Evolutionary conservation across 2,797 vertebrate species (phyloP).

Genomic region (Selene dorsalis): DNA sequence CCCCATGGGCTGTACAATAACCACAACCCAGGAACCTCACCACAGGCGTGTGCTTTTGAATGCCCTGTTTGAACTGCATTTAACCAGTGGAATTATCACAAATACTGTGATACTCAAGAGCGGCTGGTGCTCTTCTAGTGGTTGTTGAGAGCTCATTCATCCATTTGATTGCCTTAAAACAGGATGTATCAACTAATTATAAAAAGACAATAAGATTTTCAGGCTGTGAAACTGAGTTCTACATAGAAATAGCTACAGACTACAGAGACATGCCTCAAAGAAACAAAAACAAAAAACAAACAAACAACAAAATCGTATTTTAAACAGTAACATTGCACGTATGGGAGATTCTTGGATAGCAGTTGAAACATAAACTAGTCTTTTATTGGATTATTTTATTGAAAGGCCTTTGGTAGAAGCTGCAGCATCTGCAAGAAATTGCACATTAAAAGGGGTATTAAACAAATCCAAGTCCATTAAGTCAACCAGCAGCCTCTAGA

Average conservation of each 20-base stretch:
- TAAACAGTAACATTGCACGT: conserved; percentile 43
- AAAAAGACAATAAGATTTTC: conserved; percentile 20
- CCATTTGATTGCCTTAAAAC: conserved; percentile 37
- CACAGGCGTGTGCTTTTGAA: conserved; percentile 7
- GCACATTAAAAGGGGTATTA: conserved; percentile 58
- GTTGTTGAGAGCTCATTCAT: conserved; percentile 39
- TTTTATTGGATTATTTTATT: too few species aligned
- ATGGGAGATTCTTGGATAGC: conserved; percentile 50
- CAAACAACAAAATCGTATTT: conserved; percentile 29
- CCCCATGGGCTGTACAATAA: conserved; percentile 7
- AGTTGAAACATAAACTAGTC: conserved; percentile 55
- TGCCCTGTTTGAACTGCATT: background rate
- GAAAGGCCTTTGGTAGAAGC: conserved; percentile 40
- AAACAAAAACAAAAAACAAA: conserved; percentile 4
- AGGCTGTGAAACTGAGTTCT: conserved; percentile 2
- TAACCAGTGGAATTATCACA: conserved; percentile 8
- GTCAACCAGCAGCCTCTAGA: conserved; percentile 35
- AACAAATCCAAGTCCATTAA: conserved; percentile 68
- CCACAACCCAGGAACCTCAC: conserved; percentile 28
- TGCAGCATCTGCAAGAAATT: conserved; percentile 67
- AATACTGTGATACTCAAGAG: background rate
- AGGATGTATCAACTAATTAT: conserved; percentile 15
- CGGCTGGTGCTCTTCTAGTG: background rate
- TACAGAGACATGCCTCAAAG: background rate
- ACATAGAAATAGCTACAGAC: background rate